Conservation (phyloP, 2,888 invertebrate genomes). For the Pterobdella sp. region DNA sequence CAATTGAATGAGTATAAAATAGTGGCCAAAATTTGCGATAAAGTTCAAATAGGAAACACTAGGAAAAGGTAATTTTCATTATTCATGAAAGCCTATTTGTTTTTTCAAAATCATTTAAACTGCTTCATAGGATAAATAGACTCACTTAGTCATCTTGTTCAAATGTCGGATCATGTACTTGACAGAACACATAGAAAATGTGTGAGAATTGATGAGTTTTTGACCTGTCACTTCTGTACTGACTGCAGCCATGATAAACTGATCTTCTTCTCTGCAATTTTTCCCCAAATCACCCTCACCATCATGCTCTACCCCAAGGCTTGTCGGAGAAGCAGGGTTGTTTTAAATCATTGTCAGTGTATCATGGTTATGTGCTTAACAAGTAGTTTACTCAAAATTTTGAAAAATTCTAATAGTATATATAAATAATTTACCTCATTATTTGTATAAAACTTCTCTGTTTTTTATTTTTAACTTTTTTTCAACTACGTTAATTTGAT, state of each 20-base stretch:
- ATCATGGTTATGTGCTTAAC: not conserved
- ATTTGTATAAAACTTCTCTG: too few species aligned
- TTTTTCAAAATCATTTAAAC: not conserved
- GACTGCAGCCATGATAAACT: slow-evolving; percentile 1
- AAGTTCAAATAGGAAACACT: too few species aligned
- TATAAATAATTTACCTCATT: not conserved
- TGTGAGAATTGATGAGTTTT: not conserved
- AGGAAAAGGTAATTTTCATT: too few species aligned
- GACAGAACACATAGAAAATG: slow-evolving; percentile 5
- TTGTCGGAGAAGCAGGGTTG: not conserved
- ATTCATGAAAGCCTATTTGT: too few species aligned
- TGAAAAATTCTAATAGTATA: not conserved
- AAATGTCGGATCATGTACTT: not conserved
- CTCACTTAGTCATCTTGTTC: not conserved
- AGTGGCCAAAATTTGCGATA: not conserved
- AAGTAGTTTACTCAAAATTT: not conserved
- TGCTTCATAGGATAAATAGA: not conserved
- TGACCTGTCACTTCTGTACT: not conserved
- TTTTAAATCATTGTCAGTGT: not conserved
- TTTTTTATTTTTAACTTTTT: too few species aligned
- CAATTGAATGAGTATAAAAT: not conserved
- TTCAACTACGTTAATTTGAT: too few species aligned
- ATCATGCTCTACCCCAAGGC: slow-evolving; percentile 1
- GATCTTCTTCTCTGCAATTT: not conserved
- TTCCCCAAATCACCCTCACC: not conserved